Conservation (phyloP, 2,888 invertebrate genomes). For the Zaprionus lineosus region DNA sequence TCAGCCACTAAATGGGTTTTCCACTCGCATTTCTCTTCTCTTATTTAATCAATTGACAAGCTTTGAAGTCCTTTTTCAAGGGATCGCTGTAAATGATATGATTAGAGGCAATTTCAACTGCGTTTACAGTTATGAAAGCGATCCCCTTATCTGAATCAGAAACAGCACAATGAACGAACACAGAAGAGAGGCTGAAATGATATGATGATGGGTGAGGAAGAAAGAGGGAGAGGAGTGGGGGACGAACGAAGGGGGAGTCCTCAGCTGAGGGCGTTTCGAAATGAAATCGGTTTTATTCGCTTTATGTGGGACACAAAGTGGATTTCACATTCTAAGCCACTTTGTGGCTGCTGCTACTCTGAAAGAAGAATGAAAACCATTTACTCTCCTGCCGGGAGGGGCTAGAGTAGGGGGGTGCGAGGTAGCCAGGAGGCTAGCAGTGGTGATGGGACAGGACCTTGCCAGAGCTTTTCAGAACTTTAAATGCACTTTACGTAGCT, state of each 20-base stretch:
- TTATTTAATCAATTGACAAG: constrained; percentile 2
- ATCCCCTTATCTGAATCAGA: constrained; percentile 59
- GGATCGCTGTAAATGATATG: constrained; percentile 23
- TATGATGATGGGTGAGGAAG: neutral
- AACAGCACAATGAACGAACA: constrained; percentile 51
- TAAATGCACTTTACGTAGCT: constrained; percentile 53
- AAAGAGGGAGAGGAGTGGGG: neutral
- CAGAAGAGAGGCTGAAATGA: neutral
- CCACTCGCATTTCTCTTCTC: neutral
- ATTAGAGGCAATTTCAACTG: constrained; percentile 32
- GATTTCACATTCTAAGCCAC: constrained; percentile 48
- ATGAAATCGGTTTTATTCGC: constrained; percentile 44
- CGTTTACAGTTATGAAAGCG: constrained; percentile 28
- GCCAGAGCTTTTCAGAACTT: constrained; percentile 24
- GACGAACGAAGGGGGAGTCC: too few species aligned
- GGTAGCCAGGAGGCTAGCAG: too few species aligned
- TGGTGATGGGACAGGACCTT: too few species aligned
- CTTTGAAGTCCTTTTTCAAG: constrained; percentile 39
- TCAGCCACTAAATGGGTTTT: too few species aligned
- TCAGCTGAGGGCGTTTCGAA: too few species aligned
- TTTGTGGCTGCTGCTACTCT: constrained; percentile 31
- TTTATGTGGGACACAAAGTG: constrained; percentile 41
- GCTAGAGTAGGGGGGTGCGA: neutral
- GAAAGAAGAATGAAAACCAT: constrained; percentile 28
- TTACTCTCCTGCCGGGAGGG: constrained; percentile 13